Evolutionary conservation across 1,140 invertebrate species (phyloP), one percentile per base, ranked within the genome.

Genomic region (Semibalanus balanoides): DNA sequence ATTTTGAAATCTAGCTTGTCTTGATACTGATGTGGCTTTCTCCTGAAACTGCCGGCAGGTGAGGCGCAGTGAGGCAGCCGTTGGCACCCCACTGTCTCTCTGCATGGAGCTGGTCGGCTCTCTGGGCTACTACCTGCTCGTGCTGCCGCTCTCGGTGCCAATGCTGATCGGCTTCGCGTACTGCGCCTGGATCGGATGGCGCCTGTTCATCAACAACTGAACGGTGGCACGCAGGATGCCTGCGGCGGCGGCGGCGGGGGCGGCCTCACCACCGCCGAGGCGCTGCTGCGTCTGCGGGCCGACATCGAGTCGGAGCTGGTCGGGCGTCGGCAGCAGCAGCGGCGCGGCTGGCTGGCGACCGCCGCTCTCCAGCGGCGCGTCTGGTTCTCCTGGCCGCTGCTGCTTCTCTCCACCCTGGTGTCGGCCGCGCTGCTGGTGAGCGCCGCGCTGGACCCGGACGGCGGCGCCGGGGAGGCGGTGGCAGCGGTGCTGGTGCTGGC

Each of bases 201-300:
- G 70, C 0, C 70, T 72, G 29, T 72, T 72, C 29, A 72, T 30
- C 29, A 72, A 72, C 29, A 72, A 72, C 29, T 72, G 70, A 72
- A 64, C 35, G 35, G 35, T 28, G 28, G n/a, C n/a, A n/a, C n/a
- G n/a, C n/a, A n/a, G n/a, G n/a, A n/a, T n/a, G n/a, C n/a, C n/a
- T n/a, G n/a, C n/a, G n/a, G 69, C 69, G 28, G 69, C 25, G 3
- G 25, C 3, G n/a, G 22, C 3, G 3, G n/a, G 19, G 9, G 9
- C 29, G 70, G 70, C 70, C 29, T 72, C 7, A 72, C 3, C 28
- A 72, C 70, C 3, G 11, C 11, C 70, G 25, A 72, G 29, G 70
- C 70, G n/a, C 29, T 72, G 70, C 70, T 3, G 11, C n/a, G 22
- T 3, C 70, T 72, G n/a, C n/a, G 29, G 11, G n/a, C 9, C 25